Evolutionary conservation across 1,140 invertebrate genomes (phyloP), one percentile per base, ranked within the genome.

Genomic region (Eurosta solidaginis): DNA sequence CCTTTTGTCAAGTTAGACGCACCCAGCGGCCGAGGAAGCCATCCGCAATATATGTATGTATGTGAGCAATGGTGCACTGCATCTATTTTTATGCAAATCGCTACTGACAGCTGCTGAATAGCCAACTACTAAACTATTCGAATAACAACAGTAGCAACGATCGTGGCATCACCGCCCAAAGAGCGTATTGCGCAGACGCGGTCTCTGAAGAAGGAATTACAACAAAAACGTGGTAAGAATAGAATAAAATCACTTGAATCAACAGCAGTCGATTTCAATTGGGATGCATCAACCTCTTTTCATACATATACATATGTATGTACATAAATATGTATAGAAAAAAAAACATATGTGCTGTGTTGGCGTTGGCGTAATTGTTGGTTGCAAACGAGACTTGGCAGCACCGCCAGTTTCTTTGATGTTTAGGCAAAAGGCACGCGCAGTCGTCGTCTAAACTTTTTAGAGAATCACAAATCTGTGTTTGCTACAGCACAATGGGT

Each of bases 81-180:
- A 40, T 7, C 59, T 68, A 68, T 68, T 42, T 68, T 68, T 68
- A 68, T 68, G 59, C 59, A 68, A 68, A 68, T 68, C 59, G 59
- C 59, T 68, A 68, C 59, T 68, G 59, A 68, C 59, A 68, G 59
- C 59, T 40, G 59, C 36, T 68, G 59, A 68, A 68, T 68, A 68
- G 54, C 54, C 54, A 68, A 68, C 25, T 2, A 25, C 29, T 63
- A 25, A 63, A 63, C 59, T 36, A 68, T 54, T 27, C 50, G 22
- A 22, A 12, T n/a, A 59, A 33, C 33, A 17, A n/a, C n/a, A n/a
- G n/a, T n/a, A 36, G 54, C 54, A 40, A 7, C 27, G 33, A 63
- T 36, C 54, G 54, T 63, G 33, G 29, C 14, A n/a, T n/a, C 27
- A 12, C 54, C 27, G 5, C 54, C 14, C n/a, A 20, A 42, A 36